Conservation (phyloP, 2,797 vertebrate species). For the Coregonus sp. region DNA sequence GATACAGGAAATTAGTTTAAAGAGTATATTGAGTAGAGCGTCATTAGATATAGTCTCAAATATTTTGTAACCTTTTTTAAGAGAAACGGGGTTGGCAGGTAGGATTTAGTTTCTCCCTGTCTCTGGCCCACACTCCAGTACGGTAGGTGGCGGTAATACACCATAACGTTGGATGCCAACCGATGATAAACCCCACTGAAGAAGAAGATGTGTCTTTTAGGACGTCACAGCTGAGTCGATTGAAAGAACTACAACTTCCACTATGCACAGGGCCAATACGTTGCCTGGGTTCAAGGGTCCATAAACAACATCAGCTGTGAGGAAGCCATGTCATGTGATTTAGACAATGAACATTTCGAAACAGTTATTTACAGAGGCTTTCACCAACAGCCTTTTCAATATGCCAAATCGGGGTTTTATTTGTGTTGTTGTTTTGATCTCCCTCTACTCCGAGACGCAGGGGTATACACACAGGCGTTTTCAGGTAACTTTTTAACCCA, state of each 20-base stretch:
- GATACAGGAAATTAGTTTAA: too few species aligned
- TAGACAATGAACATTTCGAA: not conserved
- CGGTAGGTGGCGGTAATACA: too few species aligned
- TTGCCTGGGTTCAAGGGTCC: constrained; percentile 69
- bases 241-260: constrained; percentile 62
- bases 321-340: not conserved
- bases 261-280: constrained; percentile 43
- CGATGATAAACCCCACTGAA: too few species aligned
- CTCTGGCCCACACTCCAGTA: too few species aligned
- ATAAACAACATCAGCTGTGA: not conserved
- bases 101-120: too few species aligned
- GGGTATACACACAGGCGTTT: not conserved
- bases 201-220: not conserved
- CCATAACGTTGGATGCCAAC: too few species aligned
- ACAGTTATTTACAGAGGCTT: not conserved
- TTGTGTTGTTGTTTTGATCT: not conserved
- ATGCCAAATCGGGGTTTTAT: not conserved
- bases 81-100: too few species aligned
- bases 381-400: not conserved
- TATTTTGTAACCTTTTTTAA: too few species aligned
- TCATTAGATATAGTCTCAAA: too few species aligned
- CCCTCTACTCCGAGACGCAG: not conserved
- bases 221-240: not conserved
- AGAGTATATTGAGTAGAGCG: too few species aligned
- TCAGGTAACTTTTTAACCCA: constrained; percentile 44